phyloP scores from a whole-genome alignment of 2,113 vertebrate genomes.

The Cynoglossus semilaevis region DNA sequence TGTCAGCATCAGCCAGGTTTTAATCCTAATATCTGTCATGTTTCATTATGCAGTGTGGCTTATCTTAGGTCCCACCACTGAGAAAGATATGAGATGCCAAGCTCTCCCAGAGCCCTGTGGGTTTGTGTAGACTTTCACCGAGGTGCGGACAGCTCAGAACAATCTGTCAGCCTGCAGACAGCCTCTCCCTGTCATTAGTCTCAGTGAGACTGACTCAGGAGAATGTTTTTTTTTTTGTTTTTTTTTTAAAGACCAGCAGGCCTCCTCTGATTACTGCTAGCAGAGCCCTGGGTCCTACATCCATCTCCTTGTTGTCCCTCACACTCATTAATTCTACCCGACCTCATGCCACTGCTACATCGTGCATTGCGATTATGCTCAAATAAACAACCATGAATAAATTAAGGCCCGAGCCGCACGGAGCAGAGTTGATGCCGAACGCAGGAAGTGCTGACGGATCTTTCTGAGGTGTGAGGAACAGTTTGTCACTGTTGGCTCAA shows the following conservation, averaged over 20 bases:
- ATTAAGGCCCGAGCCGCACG: slow-evolving; percentile 25
- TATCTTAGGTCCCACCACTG: slow-evolving; percentile 13
- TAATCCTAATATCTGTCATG: slow-evolving; percentile 33
- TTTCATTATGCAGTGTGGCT: slow-evolving; percentile 27
- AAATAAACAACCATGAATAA: slow-evolving; percentile 61
- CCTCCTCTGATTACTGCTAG: slow-evolving; percentile 36
- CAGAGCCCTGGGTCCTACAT: slow-evolving; percentile 33
- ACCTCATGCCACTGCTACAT: slow-evolving; percentile 50
- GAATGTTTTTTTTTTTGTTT: slow-evolving; percentile 12
- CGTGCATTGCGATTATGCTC: slow-evolving; percentile 60
- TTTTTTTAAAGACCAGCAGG: slow-evolving; percentile 18
- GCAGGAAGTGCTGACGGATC: slow-evolving; percentile 31
- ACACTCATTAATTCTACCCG: slow-evolving; percentile 61
- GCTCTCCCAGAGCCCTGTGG: slow-evolving; percentile 18
- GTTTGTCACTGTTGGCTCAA: slow-evolving; percentile 27
- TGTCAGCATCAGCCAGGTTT: slow-evolving; percentile 10
- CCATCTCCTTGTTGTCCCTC: slow-evolving; percentile 56
- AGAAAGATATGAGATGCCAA: slow-evolving; percentile 35
- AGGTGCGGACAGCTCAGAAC: slow-evolving; percentile 38
- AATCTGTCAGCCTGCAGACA: slow-evolving; percentile 52
- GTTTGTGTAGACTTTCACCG: slow-evolving; percentile 26
- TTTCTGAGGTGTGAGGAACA: slow-evolving; percentile 31
- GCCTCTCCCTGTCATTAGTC: slow-evolving; percentile 44
- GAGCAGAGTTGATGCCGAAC: not conserved
- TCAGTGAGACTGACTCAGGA: slow-evolving; percentile 35